Base-by-base conservation (phyloP, 2,797 vertebrate species). In the Podarcis siculus region DNA sequence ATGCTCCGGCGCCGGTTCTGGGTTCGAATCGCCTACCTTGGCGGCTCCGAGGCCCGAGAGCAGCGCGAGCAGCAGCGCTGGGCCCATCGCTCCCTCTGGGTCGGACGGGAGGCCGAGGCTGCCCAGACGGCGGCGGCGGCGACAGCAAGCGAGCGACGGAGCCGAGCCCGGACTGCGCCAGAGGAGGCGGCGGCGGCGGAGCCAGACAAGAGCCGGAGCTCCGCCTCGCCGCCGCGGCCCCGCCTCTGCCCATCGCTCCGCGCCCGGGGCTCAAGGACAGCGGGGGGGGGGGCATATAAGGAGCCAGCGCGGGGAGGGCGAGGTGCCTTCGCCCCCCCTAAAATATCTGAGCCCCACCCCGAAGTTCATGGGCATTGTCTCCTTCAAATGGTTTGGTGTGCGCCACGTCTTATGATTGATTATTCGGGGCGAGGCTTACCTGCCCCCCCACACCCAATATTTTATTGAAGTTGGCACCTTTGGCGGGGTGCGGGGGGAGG, bases 21-120 rank as follows among this genome's bases (percentile, higher is more conserved):
- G 64, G 32, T 77, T 73, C 66, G 79, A 42, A 25, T 77, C 73
- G n/a, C 89, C 76, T 84, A 87, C 86, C 86, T 85, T 84, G 81
- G 82, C 82, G 77, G 86, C 86, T 84, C 86, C 82, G 77, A 87
- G 86, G 86, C 75, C 72, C 80, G 82, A 81, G 83, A 83, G 82
- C 82, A 84, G 86, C 89, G 82, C 82, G 58, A 87, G 86, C 80
- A 85, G 76, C 86, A 84, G 86, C 86, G 86, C 86, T 71, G 85
- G 86, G 82, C 89, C 86, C 89, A 87, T 81, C 79, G 82, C 76
- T 90, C 82, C 86, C 76, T 73, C 25, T 30, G 67, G 10, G 49
- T 30, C 35, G 64, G 82, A 25, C 27, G 67, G 82, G 82, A 77
- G 35, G n/a, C 77, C 67, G 89, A 81, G 86, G 89, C 86, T 82